phyloP scores from a whole-genome alignment of 2,888 invertebrate species.

The Melanargia galathea region DNA sequence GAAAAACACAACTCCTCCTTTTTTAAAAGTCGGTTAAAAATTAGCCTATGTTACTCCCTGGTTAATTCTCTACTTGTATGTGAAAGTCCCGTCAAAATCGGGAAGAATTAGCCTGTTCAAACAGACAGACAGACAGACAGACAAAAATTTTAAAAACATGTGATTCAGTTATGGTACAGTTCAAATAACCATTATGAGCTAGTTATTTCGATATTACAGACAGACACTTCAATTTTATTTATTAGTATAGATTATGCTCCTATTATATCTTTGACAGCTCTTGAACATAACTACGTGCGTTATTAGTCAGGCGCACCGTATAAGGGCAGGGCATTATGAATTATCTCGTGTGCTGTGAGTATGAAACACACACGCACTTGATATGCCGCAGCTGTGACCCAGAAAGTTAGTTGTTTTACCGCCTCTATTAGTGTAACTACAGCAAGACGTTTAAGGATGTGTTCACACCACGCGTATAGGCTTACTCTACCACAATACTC shows the following conservation, averaged over 20 bases:
- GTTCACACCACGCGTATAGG: background rate
- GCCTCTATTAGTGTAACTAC: constrained; percentile 23
- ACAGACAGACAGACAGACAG: no score
- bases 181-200: no score
- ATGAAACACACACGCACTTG: constrained; percentile 54
- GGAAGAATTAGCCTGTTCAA: no score
- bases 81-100: no score
- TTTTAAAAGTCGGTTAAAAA: no score
- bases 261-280: constrained; percentile 25
- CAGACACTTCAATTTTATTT: background rate
- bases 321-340: constrained; percentile 59
- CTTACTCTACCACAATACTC: no score
- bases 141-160: no score
- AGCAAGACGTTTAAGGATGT: constrained; percentile 25
- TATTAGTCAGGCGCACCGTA: constrained; percentile 42
- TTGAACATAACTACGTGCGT: constrained; percentile 27
- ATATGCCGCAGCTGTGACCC: constrained; percentile 78
- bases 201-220: background rate
- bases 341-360: constrained; percentile 58
- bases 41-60: no score
- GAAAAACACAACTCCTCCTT: no score
- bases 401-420: constrained; percentile 56
- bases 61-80: no score
- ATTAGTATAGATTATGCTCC: constrained; percentile 10
- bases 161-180: no score